A percentile compares a stretch with the other conserved stretches of the same genome.
phyloP scores from a whole-genome alignment of 1,140 invertebrate genomes.

The Melitaea cinxia region DNA sequence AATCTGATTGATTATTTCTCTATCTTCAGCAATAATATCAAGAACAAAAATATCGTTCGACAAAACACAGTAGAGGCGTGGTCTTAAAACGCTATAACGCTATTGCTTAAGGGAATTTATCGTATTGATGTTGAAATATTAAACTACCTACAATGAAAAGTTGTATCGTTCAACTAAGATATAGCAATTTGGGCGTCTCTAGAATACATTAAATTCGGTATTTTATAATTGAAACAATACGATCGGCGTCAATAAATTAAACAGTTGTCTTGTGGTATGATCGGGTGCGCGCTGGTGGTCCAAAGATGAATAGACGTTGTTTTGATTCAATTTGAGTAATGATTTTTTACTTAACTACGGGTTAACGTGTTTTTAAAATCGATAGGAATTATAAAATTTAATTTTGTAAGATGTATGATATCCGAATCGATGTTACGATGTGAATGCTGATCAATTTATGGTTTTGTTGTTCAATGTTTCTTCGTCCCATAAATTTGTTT shows the following conservation, averaged over 20 bases:
- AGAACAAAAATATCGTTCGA: slow-evolving; percentile 36
- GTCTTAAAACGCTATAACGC: slow-evolving; percentile 35
- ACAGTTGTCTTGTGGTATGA: slow-evolving; percentile 52
- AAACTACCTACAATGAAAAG: slow-evolving; percentile 63
- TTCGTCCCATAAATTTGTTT: not conserved
- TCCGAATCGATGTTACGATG: not conserved
- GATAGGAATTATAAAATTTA: slow-evolving; percentile 18
- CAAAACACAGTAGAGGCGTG: slow-evolving; percentile 64
- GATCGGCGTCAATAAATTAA: slow-evolving; percentile 64
- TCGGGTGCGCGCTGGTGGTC: slow-evolving; percentile 66
- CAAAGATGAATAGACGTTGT: slow-evolving; percentile 53
- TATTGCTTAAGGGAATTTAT: slow-evolving; percentile 60
- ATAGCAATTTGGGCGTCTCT: slow-evolving; percentile 71
- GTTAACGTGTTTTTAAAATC: slow-evolving; percentile 4
- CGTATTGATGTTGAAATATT: slow-evolving; percentile 63
- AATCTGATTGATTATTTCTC: slow-evolving; percentile 20
- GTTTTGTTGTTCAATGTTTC: not conserved
- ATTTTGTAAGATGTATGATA: no score
- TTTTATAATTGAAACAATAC: slow-evolving; percentile 78
- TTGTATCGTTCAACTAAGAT: slow-evolving; percentile 55
- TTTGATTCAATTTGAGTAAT: slow-evolving; percentile 53
- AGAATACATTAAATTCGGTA: slow-evolving; percentile 65
- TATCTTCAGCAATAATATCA: slow-evolving; percentile 13
- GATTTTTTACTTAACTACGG: slow-evolving; percentile 21
- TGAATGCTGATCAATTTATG: not conserved